Base-by-base conservation (phyloP, 2,888 invertebrate species). In the Diaperis boleti region DNA sequence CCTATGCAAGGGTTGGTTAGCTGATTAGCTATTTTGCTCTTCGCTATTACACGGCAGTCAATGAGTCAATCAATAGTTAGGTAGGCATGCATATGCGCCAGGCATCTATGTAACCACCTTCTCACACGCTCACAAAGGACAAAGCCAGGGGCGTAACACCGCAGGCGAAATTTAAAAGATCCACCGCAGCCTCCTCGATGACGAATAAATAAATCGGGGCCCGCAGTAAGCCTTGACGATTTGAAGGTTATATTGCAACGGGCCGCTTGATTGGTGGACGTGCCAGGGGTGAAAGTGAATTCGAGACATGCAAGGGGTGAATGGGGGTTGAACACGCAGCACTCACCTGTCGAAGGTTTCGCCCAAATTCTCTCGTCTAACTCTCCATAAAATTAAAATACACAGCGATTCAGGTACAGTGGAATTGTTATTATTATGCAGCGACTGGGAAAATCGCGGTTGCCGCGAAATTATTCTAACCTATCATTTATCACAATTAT, bases 401-500 rank as follows among this genome's bases (percentile, higher is more conserved):
- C 72, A 73, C 70, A 72, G 69, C 66, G 63, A 68, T 67, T 74
- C 74, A 75, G 74, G 74, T 75, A 75, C 75, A 64, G 66, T 62
- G 50, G 50, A 55, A 61, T 56, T 49, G 52, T 59, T 59, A 54
- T 55, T 37, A 22, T 37, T 26, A 20, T 52, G 17, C 17, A 31
- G n/a, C 62, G 59, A 68, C 61, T 50, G 64, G 64, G 70, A 72
- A 69, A 66, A 64, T 69, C 65, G 71, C 71, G 67, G 67, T 65
- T 64, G 57, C 64, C 66, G 70, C 69, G 70, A 68, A 68, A 20
- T 52, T 45, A 59, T 62, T 71, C 72, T 74, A 74, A 72, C 69
- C 76, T 76, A 76, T 69, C 74, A 75, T 72, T 59, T 76, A 76
- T 76, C 76, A 76, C 76, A 76, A 74, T 66, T 76, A 76, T 76